These are phyloP conservation scores for Dermolepida albohirtum DNA, from an alignment of 2,888 invertebrate genomes.

Conservation along the genomic window DNA sequence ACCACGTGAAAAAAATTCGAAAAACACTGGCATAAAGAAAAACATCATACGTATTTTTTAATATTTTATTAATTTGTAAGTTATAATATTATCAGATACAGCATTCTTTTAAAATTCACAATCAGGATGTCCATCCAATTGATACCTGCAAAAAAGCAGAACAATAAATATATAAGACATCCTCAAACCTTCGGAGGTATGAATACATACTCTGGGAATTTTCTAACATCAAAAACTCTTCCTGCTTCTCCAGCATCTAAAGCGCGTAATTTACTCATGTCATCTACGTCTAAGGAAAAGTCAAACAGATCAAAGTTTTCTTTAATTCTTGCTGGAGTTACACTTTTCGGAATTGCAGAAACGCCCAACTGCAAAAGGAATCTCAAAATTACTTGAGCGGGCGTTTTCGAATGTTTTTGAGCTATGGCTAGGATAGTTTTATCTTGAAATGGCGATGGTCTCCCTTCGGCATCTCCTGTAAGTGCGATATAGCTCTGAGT, in stretches of 20 bases:
- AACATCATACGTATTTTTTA: no score
- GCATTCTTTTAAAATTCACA: no score
- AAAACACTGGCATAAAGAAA: no score
- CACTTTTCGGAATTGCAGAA: conserved; percentile 85
- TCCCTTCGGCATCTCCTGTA: conserved; percentile 62
- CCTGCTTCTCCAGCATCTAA: conserved; percentile 74
- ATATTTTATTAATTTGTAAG: no score
- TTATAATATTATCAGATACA: no score
- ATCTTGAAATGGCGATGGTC: conserved; percentile 11
- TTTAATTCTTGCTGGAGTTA: conserved; percentile 74
- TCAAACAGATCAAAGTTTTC: conserved; percentile 81
- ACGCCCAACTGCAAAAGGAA: conserved; percentile 77
- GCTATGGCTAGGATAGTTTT: no score
- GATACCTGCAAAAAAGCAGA: no score
- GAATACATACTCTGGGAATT: conserved; percentile 59
- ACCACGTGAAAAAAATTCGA: no score
- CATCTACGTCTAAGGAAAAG: conserved; percentile 72
- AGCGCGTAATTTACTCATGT: conserved; percentile 70
- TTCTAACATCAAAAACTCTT: conserved; percentile 74
- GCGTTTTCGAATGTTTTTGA: no score
- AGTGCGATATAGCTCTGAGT: conserved; percentile 66
- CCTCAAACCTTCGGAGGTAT: no score
- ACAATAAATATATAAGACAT: no score
- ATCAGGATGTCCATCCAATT: no score
- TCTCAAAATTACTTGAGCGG: conserved; percentile 77